Evolutionary conservation across 2,888 invertebrate genomes (phyloP).

Genomic region (Pyrrhosoma nymphula): DNA sequence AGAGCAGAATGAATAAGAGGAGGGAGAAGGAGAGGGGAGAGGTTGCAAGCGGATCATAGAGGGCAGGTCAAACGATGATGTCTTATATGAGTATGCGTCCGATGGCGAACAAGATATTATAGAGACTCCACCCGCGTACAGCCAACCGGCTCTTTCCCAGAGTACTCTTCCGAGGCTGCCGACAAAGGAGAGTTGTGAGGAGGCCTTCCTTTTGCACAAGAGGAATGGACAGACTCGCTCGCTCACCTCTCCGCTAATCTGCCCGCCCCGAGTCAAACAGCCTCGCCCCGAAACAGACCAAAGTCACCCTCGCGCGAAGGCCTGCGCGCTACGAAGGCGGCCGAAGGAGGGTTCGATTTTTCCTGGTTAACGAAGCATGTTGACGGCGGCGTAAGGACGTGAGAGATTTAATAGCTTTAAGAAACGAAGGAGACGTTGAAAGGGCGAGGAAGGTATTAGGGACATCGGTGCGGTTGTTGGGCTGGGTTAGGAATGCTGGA

Average conservation of each 20-base stretch:
- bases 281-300: background rate
- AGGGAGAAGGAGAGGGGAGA: too few species aligned
- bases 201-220: background rate
- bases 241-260: too few species aligned
- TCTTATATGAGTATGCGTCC: background rate
- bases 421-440: constrained; percentile 8
- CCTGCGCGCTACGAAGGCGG: background rate
- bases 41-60: background rate
- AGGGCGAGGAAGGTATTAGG: background rate
- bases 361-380: constrained; percentile 55
- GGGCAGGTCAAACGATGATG: constrained; percentile 37
- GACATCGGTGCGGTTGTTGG: background rate
- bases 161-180: background rate
- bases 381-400: constrained; percentile 50
- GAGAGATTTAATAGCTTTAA: constrained; percentile 50
- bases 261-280: background rate
- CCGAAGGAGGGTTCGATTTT: constrained; percentile 54
- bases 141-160: background rate
- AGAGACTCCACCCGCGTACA: background rate
- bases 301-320: background rate
- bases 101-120: constrained; percentile 42
- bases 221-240: background rate
- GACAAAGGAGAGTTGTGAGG: constrained; percentile 47
- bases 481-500: background rate
- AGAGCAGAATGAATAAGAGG: too few species aligned